Evolutionary conservation across 2,797 vertebrate species (phyloP).

Genomic region (Sebastes kiyomatsui): DNA sequence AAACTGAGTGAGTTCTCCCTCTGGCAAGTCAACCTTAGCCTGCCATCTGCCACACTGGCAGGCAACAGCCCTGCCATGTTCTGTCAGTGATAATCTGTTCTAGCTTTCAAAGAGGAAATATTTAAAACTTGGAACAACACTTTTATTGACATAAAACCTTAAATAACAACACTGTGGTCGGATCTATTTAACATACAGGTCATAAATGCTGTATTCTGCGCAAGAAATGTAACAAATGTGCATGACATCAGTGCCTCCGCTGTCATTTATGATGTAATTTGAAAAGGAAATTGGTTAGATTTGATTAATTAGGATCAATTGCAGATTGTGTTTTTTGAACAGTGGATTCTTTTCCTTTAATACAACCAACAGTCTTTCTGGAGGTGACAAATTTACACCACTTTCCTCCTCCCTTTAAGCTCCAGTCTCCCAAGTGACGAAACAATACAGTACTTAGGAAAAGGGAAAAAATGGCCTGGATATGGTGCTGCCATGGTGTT

Average conservation of each 20-base stretch:
- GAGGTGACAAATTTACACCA: conserved; percentile 49
- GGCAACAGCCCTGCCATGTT: conserved; percentile 30
- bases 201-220: neutral
- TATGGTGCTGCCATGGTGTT: conserved; percentile 56
- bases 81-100: conserved; percentile 41
- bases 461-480: conserved; percentile 57
- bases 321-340: neutral
- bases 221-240: neutral
- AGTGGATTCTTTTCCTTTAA: no score
- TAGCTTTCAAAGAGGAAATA: conserved; percentile 27
- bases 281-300: neutral
- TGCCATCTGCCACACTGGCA: conserved; percentile 70
- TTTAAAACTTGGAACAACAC: conserved; percentile 7
- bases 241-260: neutral
- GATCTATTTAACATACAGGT: neutral
- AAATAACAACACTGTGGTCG: neutral
- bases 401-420: conserved; percentile 43
- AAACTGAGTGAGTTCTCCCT: conserved; percentile 48
- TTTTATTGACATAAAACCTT: conserved; percentile 11
- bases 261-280: neutral
- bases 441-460: conserved; percentile 26
- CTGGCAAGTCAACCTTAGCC: conserved; percentile 53
- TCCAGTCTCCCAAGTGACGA: conserved; percentile 44
- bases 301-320: neutral
- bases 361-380: neutral